Evolutionary conservation across 2,113 vertebrate genomes (phyloP).

Genomic region (Podarcis muralis): DNA sequence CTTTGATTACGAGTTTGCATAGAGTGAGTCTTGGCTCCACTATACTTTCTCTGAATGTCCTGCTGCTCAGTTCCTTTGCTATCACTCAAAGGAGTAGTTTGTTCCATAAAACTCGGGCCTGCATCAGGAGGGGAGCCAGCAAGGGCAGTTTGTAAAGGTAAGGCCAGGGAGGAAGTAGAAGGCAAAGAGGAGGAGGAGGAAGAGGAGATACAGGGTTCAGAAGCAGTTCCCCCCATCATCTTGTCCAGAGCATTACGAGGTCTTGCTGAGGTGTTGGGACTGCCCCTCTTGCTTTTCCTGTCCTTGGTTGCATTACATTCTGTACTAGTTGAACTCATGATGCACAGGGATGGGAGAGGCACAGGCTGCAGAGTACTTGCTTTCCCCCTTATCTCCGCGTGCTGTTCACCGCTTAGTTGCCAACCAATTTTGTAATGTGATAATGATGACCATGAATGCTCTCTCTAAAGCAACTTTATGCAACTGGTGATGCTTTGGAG

Average conservation of each 20-base stretch:
- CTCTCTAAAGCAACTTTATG: not conserved
- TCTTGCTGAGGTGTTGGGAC: not conserved
- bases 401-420: not conserved
- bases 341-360: not conserved
- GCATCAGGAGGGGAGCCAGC: not conserved
- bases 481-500: not conserved
- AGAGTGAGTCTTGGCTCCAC: constrained; percentile 64
- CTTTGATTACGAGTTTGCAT: constrained; percentile 71
- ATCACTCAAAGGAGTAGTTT: not conserved
- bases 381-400: not conserved
- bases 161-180: not conserved
- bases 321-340: not conserved
- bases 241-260: not conserved
- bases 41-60: constrained; percentile 68
- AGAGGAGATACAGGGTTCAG: not conserved
- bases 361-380: not conserved
- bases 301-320: not conserved
- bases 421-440: not conserved
- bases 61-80: not conserved
- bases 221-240: not conserved
- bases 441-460: rapidly evolving
- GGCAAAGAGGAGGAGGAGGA: not conserved
- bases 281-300: not conserved
- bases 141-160: not conserved
- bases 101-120: not conserved